phyloP scores from a whole-genome alignment of 2,888 invertebrate species.

The Unio pictorum region DNA sequence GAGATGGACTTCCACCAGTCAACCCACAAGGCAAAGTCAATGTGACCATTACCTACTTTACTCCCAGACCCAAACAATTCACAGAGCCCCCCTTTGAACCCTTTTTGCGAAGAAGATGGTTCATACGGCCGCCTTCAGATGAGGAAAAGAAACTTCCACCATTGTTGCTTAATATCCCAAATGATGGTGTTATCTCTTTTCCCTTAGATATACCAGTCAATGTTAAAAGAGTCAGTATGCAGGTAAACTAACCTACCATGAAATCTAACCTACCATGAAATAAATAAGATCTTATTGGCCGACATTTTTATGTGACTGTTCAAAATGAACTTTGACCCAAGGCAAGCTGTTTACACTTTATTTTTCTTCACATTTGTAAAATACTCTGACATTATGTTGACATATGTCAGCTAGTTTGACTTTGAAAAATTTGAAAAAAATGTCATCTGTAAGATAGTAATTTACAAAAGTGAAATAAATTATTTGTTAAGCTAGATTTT shows the following conservation, averaged over 20 bases:
- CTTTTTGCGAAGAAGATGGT: slow-evolving; percentile 5
- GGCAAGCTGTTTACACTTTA: too few relatives aligned
- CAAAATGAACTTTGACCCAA: too few relatives aligned
- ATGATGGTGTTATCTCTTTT: slow-evolving; percentile 24
- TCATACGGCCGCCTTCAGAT: neutral
- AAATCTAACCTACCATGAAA: slow-evolving; percentile 16
- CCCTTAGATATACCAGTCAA: slow-evolving; percentile 11
- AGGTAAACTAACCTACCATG: slow-evolving; percentile 16
- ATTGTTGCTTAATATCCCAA: slow-evolving; percentile 10
- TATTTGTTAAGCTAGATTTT: too few relatives aligned
- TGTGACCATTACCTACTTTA: slow-evolving; percentile 39
- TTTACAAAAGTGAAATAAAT: too few relatives aligned
- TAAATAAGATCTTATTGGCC: slow-evolving; percentile 13
- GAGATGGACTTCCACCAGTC: slow-evolving; percentile 40
- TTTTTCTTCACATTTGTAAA: too few relatives aligned
- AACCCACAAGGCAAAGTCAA: slow-evolving; percentile 13
- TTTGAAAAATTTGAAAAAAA: too few relatives aligned
- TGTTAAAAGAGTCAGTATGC: slow-evolving; percentile 9
- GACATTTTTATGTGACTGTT: neutral
- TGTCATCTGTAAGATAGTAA: too few relatives aligned
- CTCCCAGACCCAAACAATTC: slow-evolving; percentile 5
- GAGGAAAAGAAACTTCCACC: slow-evolving; percentile 3
- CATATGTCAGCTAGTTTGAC: too few relatives aligned
- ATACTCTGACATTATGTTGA: too few relatives aligned
- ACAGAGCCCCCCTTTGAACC: neutral